Conservation (phyloP, 1,140 invertebrate genomes). For the Acyrthosiphon pisum region DNA sequence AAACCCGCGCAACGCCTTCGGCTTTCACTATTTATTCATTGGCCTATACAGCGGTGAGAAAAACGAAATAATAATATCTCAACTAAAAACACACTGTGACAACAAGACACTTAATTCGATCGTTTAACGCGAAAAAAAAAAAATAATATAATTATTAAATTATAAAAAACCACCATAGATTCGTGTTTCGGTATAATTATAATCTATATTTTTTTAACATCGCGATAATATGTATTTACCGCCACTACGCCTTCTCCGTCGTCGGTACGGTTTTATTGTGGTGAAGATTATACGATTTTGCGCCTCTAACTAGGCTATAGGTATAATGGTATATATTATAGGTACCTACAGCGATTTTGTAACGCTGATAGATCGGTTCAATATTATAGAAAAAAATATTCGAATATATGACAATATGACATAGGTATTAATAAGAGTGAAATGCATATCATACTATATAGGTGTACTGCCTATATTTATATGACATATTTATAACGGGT, state of each 20-base stretch:
- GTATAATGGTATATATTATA: too few species aligned
- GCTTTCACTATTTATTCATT: slow-evolving; percentile 36
- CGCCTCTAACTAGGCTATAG: neutral
- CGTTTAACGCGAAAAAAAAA: neutral
- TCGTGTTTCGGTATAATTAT: neutral
- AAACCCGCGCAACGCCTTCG: neutral
- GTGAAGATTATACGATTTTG: neutral
- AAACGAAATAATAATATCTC: neutral
- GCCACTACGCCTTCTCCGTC: neutral
- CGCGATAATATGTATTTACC: neutral
- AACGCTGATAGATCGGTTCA: neutral
- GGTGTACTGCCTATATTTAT: too few species aligned
- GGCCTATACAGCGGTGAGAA: neutral
- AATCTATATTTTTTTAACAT: neutral
- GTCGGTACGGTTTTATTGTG: neutral
- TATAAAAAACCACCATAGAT: neutral
- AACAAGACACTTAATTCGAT: neutral
- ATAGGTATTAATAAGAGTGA: neutral
- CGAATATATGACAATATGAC: neutral
- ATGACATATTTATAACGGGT: too few species aligned
- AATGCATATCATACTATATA: neutral
- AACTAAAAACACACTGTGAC: neutral
- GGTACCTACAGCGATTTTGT: too few species aligned
- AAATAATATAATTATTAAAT: neutral
- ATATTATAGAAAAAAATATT: neutral